Base-by-base conservation (phyloP, 2,113 vertebrate species). In the Lepus europaeus region DNA sequence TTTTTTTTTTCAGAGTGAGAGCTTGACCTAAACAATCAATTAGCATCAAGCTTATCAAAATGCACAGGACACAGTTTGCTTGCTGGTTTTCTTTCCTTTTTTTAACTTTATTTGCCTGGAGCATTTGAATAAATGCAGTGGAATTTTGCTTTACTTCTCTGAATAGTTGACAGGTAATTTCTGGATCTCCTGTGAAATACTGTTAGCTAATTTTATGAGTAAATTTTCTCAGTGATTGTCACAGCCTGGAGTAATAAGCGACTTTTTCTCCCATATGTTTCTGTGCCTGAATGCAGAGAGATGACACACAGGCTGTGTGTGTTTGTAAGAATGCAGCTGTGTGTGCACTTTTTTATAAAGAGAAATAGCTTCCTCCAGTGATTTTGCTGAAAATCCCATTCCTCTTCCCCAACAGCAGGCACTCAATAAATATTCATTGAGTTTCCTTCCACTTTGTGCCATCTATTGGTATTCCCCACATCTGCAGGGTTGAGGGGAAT, bases 41-140 rank as follows among this genome's bases (percentile, higher is more conserved):
- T 93, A 96, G 56, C 77, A 91, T 13, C 70, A 36, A 93, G 56
- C 83, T 70, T 96, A 89, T 93, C 87, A 93, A 94, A 91, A 91
- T 66, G 17, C 64, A n/a, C 2, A 63, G 39, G 80, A 31, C 49
- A 68, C 39, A 87, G 92, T 9, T 91, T 92, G 1, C 63, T 87
- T n/a, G 66, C 33, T 29, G 73, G 6, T 7, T 45, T 45, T 45
- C 45, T 45, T 45, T 45, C 53, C 93, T 91, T 81, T 91, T 90
- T 73, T 85, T 66, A 78, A 92, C 95, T 96, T 74, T 93, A 39
- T 94, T 95, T 93, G 45, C 93, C 31, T 22, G 4, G 33, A 93
- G 86, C 49, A 95, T 89, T 78, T 97, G 86, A 96, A 73, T 94
- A 96, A 95, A 92, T 94, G 86, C 95, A 68, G 33, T 84, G 86